Conservation (phyloP, 2,888 invertebrate species). For the Cheilosia variabilis region DNA sequence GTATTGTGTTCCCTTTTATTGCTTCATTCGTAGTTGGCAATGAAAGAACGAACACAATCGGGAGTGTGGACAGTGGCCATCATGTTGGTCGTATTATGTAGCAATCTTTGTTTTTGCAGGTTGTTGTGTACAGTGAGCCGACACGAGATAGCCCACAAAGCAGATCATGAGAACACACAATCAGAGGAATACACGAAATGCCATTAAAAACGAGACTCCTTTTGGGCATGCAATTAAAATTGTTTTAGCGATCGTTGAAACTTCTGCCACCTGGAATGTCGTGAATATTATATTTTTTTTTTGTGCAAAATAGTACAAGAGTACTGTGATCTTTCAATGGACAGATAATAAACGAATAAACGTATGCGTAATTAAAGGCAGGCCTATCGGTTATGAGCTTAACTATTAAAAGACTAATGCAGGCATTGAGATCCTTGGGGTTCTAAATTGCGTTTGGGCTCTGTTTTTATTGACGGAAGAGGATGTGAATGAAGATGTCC, state of each 20-base stretch:
- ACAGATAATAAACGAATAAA: too few relatives aligned
- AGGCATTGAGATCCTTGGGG: too few relatives aligned
- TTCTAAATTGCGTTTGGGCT: too few relatives aligned
- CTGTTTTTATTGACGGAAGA: too few relatives aligned
- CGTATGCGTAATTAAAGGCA: too few relatives aligned
- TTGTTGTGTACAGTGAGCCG: conserved; percentile 37
- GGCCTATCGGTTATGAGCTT: too few relatives aligned
- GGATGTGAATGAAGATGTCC: too few relatives aligned
- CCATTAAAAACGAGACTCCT: conserved; percentile 59
- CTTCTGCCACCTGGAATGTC: conserved; percentile 47
- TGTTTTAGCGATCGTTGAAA: conserved; percentile 43
- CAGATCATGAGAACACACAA: conserved; percentile 64
- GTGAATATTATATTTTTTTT: conserved; percentile 32
- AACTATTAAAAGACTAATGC: too few relatives aligned
- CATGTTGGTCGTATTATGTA: conserved; percentile 57
- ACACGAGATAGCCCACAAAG: conserved; percentile 23
- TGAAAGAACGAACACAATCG: conserved; percentile 30
- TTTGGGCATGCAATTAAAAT: conserved; percentile 72
- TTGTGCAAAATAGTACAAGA: background rate
- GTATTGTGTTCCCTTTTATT: conserved; percentile 40
- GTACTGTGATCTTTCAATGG: too few relatives aligned
- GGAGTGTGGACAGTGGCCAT: conserved; percentile 26
- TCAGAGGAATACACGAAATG: conserved; percentile 60
- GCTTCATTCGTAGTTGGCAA: conserved; percentile 48
- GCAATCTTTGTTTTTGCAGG: conserved; percentile 48